Base-by-base conservation (phyloP, 92 coral and sea anemone species). In the Actinernus sp. region DNA sequence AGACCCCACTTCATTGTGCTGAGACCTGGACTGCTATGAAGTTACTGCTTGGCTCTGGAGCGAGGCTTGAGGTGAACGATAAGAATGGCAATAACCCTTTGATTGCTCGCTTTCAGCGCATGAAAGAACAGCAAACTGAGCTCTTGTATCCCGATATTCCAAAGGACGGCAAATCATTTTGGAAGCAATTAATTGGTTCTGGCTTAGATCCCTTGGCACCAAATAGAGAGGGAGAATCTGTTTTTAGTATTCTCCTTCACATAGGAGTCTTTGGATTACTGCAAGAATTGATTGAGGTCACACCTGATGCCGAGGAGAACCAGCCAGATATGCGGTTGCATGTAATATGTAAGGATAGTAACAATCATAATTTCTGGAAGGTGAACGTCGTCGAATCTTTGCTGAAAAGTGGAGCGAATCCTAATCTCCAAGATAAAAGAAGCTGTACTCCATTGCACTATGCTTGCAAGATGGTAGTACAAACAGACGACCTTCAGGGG, bases 11-110 rank as follows among this genome's bases (percentile, higher is more conserved):
- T 13, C 78, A 70, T 58, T 11, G 8, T 5, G 55, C 65, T 46
- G 27, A 39, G 41, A 70, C 78, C 1, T 70, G 78, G 78, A 41
- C 54, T 21, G 65, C 78, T 26, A 45, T 40, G 3, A 57, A 70
- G 68, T 25, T 55, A 25, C 44, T 70, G 41, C 12, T 70, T 25
- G 78, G 30, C 12, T 55, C 78, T 40, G 78, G 78, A 16, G 68
- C 78, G 8, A 70, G 45, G 8, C 26, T 19, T 5, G 43, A 57
- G 16, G 48, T 55, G 36, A 4, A 38, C 0, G 68, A 70, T 55
- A 26, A 54, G 31, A 10, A 26, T 18, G 31, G 57, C 26, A 12
- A 45, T 3, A 0, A 55, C 2, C 78, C 78, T 40, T 20, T 70
- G 0, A 32, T 44, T 57, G 45, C 55, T 20, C 65, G 52, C 1